Conservation (phyloP, 1,140 invertebrate genomes). For the Acromyrmex charruanus region DNA sequence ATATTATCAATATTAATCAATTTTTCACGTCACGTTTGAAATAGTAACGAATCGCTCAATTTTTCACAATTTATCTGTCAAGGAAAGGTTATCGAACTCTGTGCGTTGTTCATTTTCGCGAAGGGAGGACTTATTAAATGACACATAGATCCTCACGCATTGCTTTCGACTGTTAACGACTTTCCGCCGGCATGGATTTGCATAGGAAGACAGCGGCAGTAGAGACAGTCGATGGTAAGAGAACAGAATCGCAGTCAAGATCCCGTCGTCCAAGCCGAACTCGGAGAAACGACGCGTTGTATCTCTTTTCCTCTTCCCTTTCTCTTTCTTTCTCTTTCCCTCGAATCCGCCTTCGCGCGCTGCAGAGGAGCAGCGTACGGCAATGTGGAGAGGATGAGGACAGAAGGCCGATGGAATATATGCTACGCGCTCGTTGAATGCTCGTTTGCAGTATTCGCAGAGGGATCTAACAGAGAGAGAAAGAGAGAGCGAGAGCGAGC, state of each 20-base stretch:
- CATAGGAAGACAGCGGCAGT: neutral
- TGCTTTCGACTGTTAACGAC: conserved; percentile 25
- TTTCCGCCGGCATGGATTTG: conserved; percentile 45
- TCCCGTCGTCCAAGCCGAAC: conserved; percentile 38
- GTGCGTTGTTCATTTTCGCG: neutral
- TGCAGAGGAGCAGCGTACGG: conserved; percentile 3
- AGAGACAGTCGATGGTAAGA: conserved; percentile 1
- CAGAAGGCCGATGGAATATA: conserved; percentile 72
- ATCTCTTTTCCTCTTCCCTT: too few relatives aligned
- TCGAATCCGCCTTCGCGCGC: conserved; percentile 38
- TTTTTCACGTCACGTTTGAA: conserved; percentile 24
- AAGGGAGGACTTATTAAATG: conserved; percentile 25
- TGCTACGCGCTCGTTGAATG: conserved; percentile 75
- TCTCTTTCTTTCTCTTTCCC: neutral
- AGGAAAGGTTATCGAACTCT: conserved; percentile 23
- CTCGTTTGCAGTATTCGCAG: conserved; percentile 73
- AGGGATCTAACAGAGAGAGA: conserved; percentile 47
- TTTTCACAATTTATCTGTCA: conserved; percentile 11
- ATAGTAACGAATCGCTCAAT: conserved; percentile 24
- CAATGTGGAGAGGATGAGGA: conserved; percentile 45
- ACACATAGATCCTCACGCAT: conserved; percentile 15
- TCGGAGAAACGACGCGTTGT: conserved; percentile 31
- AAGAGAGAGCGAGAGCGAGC: too few relatives aligned
- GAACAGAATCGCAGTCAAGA: conserved; percentile 44
- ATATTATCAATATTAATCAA: too few relatives aligned